These are phyloP conservation scores for Gymnothorax reevesii DNA, from an alignment of 2,797 vertebrate genomes.

Conservation along the genomic window DNA sequence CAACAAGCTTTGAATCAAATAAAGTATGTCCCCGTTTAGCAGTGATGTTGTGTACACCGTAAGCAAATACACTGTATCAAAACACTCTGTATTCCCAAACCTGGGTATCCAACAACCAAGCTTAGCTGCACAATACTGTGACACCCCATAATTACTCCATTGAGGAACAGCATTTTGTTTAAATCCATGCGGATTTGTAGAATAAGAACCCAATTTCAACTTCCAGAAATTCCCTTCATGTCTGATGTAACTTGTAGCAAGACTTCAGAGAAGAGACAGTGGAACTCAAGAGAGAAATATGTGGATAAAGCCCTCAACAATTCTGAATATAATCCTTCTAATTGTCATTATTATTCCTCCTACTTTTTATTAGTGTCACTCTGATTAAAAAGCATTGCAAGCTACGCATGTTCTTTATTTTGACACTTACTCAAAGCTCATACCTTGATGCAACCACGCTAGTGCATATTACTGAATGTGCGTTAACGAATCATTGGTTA, in stretches of 20 bases:
- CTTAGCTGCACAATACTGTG: background rate
- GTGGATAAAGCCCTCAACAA: slow-evolving; percentile 70
- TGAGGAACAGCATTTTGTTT: background rate
- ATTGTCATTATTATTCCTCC: slow-evolving; percentile 77
- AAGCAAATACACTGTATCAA: background rate
- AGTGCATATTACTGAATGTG: no score
- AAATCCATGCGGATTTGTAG: slow-evolving; percentile 42
- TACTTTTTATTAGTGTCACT: slow-evolving; percentile 56
- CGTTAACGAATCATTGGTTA: no score
- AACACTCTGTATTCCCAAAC: background rate
- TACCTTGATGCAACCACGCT: no score
- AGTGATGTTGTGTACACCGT: background rate
- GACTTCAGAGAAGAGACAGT: slow-evolving; percentile 55
- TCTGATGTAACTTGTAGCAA: slow-evolving; percentile 78
- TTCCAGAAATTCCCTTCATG: slow-evolving; percentile 65
- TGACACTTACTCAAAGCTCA: slow-evolving; percentile 4
- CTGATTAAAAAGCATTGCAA: slow-evolving; percentile 67
- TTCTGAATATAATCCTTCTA: slow-evolving; percentile 76
- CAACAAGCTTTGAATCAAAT: background rate
- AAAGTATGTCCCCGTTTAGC: background rate
- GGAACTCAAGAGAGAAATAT: slow-evolving; percentile 47
- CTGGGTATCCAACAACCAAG: background rate
- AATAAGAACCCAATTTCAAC: slow-evolving; percentile 57
- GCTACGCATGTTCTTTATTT: slow-evolving; percentile 68
- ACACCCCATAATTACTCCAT: background rate